Evolutionary conservation across 1,140 invertebrate species (phyloP).

Genomic region (Pentalonia nigronervosa): DNA sequence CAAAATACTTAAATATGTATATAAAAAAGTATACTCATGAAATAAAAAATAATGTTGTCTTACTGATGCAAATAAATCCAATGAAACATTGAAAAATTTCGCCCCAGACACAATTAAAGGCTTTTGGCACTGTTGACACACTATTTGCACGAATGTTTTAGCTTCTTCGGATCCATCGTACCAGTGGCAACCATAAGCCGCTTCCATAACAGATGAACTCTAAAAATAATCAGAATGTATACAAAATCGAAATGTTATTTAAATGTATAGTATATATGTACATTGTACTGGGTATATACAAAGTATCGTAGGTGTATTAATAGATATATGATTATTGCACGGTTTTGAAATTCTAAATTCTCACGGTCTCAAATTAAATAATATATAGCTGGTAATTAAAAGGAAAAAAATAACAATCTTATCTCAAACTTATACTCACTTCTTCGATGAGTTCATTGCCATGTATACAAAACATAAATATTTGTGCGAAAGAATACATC

Average conservation of each 20-base stretch:
- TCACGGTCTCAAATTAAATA: neutral
- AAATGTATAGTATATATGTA: neutral
- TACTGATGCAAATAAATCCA: slow-evolving; percentile 86
- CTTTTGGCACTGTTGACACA: slow-evolving; percentile 89
- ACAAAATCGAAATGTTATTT: neutral
- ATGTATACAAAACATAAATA: slow-evolving; percentile 85
- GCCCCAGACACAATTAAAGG: slow-evolving; percentile 85
- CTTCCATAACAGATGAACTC: slow-evolving; percentile 89
- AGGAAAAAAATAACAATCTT: neutral
- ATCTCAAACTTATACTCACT: slow-evolving; percentile 66
- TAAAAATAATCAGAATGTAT: slow-evolving; percentile 63
- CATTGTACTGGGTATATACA: neutral
- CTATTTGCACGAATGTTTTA: slow-evolving; percentile 87
- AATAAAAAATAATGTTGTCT: slow-evolving; percentile 62
- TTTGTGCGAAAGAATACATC: slow-evolving; percentile 79
- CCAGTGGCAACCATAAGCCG: slow-evolving; percentile 86
- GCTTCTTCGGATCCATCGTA: slow-evolving; percentile 87
- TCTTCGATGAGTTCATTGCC: slow-evolving; percentile 85
- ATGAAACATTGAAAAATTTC: slow-evolving; percentile 85
- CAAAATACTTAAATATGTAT: neutral
- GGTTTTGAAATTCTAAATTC: neutral
- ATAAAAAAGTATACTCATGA: neutral
- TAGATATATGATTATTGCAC: neutral
- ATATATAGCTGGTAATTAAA: neutral
- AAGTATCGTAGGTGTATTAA: neutral